Conservation (phyloP, 2,888 invertebrate species). For the Pterostichus niger region DNA sequence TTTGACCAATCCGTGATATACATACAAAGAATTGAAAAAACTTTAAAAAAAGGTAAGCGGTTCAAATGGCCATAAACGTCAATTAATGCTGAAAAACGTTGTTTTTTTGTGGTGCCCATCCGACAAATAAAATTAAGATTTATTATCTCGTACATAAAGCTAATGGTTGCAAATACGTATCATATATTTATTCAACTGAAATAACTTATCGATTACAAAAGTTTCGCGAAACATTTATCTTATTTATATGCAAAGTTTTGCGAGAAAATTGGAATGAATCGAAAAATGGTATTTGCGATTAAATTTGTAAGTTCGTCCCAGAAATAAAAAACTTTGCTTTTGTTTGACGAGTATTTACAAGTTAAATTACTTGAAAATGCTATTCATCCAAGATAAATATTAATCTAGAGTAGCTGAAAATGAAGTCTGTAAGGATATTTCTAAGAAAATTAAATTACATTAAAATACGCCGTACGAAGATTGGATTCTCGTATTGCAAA, state of each 20-base stretch:
- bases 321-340: slow-evolving; percentile 20
- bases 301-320: slow-evolving; percentile 23
- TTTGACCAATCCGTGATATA: slow-evolving; percentile 4
- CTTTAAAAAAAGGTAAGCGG: slow-evolving; percentile 7
- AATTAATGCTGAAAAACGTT: slow-evolving; percentile 15
- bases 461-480: not conserved
- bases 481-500: not conserved
- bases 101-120: not conserved
- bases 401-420: not conserved
- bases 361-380: slow-evolving; percentile 48
- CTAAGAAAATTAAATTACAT: slow-evolving; percentile 12
- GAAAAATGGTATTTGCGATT: slow-evolving; percentile 2
- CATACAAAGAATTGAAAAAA: not conserved
- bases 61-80: slow-evolving; percentile 16
- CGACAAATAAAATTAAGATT: slow-evolving; percentile 34
- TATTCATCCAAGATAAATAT: slow-evolving; percentile 33
- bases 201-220: slow-evolving; percentile 31
- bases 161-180: not conserved
- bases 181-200: slow-evolving; percentile 28
- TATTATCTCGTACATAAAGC: slow-evolving; percentile 22
- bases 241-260: slow-evolving; percentile 37
- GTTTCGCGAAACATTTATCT: slow-evolving; percentile 24
- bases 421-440: not conserved
- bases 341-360: slow-evolving; percentile 25
- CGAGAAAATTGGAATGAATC: slow-evolving; percentile 26